phyloP scores from a whole-genome alignment of 2,113 vertebrate genomes.

The Rafetus swinhoei region DNA sequence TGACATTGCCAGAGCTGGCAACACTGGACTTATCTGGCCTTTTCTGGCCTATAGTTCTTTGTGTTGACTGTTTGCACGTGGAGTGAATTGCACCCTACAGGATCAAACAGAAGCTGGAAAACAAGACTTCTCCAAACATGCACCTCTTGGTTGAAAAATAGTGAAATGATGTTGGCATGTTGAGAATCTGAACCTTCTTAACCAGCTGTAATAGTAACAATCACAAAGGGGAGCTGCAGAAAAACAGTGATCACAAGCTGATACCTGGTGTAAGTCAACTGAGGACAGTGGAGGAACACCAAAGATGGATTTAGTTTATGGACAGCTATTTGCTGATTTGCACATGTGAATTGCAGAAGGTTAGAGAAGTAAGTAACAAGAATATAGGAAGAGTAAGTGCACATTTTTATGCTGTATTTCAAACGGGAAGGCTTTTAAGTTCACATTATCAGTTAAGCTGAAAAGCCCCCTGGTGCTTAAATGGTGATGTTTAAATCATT shows the following conservation, averaged over 20 bases:
- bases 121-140: neutral
- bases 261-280: neutral
- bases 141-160: neutral
- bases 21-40: neutral
- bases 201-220: neutral
- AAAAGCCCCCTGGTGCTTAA: slow-evolving; percentile 64
- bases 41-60: neutral
- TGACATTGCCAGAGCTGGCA: neutral
- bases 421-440: neutral
- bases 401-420: neutral
- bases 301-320: neutral
- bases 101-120: accelerated
- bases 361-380: neutral
- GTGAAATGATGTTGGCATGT: neutral
- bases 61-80: neutral
- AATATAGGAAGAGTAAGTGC: neutral
- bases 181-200: neutral
- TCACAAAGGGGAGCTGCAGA: neutral
- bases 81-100: neutral
- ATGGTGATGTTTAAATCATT: slow-evolving; percentile 59
- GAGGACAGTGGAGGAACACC: neutral
- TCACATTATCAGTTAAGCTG: neutral
- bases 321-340: neutral
- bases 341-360: neutral
- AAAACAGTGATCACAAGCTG: neutral